Evolutionary conservation across 1,140 invertebrate genomes (phyloP).

Genomic region (Drosophila subobscura): DNA sequence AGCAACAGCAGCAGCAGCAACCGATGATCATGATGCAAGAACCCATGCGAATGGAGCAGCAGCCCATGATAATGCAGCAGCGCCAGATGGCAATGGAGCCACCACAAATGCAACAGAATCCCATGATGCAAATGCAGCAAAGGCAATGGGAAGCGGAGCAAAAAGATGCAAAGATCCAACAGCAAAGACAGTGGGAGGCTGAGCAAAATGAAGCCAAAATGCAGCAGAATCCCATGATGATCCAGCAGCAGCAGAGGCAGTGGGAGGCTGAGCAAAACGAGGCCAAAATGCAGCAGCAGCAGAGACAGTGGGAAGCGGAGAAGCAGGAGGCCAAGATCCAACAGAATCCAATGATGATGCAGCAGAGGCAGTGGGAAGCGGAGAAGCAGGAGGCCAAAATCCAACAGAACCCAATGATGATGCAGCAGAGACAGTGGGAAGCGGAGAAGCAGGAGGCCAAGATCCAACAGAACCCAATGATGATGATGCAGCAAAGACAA

Average conservation of each 20-base stretch:
- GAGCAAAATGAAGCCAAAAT: too few relatives aligned
- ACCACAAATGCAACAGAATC: slow-evolving; percentile 11
- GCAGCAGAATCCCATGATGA: background rate
- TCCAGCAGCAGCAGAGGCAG: slow-evolving; percentile 2
- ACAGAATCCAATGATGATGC: slow-evolving; percentile 26
- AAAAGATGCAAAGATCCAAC: background rate
- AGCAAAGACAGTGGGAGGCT: background rate
- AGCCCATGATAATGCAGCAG: background rate
- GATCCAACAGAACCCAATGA: slow-evolving; percentile 19
- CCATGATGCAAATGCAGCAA: background rate
- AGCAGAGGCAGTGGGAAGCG: slow-evolving; percentile 19
- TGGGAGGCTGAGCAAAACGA: background rate
- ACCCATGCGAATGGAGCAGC: too few relatives aligned
- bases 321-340: slow-evolving; percentile 5
- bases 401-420: slow-evolving; percentile 14
- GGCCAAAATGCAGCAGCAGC: slow-evolving; percentile 3
- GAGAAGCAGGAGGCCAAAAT: slow-evolving; percentile 12
- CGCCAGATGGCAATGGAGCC: slow-evolving; percentile 1
- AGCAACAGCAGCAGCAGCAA: too few relatives aligned
- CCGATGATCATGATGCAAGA: background rate
- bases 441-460: slow-evolving; percentile 1
- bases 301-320: slow-evolving; percentile 2
- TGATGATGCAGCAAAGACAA: slow-evolving; percentile 9
- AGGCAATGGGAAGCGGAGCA: too few relatives aligned
- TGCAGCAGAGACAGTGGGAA: slow-evolving; percentile 10